Evolutionary conservation across 2,113 vertebrate species (phyloP).

Genomic region (Callorhinus ursinus): DNA sequence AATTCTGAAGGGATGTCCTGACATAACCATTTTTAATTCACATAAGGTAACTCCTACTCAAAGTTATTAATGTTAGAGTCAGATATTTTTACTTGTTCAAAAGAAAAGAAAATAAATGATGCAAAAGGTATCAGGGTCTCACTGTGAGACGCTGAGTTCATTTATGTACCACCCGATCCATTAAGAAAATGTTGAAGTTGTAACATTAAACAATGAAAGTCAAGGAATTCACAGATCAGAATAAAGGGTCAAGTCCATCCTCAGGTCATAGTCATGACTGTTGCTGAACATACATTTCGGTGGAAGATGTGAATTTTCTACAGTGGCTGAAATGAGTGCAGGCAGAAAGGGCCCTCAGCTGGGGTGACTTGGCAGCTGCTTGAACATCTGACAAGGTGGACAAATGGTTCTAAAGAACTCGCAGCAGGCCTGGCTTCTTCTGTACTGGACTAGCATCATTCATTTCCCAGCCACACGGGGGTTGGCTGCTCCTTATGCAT

Average conservation of each 20-base stretch:
- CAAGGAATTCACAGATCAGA: conserved; percentile 69
- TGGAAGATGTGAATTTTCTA: conserved; percentile 64
- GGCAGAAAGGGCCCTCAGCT: not conserved
- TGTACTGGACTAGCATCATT: not conserved
- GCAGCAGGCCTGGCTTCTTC: not conserved
- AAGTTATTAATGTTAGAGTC: conserved; percentile 83
- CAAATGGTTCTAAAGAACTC: not conserved
- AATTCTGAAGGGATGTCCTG: conserved; percentile 85
- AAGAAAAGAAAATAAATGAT: conserved; percentile 86
- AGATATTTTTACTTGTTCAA: conserved; percentile 81
- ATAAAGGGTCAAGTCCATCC: conserved; percentile 63
- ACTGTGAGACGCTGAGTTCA: conserved; percentile 77
- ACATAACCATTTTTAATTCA: conserved; percentile 86
- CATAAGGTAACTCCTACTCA: conserved; percentile 81
- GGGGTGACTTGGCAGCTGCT: not conserved
- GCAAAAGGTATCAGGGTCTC: conserved; percentile 77
- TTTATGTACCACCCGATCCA: conserved; percentile 63
- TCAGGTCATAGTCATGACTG: not conserved
- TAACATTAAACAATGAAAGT: conserved; percentile 77
- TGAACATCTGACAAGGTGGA: conserved; percentile 47
- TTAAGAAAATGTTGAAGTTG: conserved; percentile 76
- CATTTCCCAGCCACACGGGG: not conserved
- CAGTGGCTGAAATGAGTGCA: conserved; percentile 32
- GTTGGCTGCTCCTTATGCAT: not conserved
- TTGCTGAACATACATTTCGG: conserved; percentile 20